Evolutionary conservation across 2,113 vertebrate genomes (phyloP), one percentile per base, ranked within the genome.

Genomic region (Phocoena phocoena): DNA sequence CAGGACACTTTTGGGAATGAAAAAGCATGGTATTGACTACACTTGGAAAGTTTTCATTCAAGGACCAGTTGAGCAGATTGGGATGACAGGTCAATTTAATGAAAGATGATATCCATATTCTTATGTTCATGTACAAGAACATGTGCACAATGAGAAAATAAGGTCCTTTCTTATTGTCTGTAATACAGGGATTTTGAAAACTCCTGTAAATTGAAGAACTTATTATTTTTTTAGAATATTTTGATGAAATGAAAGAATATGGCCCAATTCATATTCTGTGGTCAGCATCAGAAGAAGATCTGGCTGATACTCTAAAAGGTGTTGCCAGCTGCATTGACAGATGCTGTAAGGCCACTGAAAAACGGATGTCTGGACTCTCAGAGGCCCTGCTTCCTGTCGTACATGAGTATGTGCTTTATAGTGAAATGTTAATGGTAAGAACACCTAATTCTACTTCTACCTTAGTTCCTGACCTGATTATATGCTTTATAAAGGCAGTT

Each of bases 351-450:
- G 99, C 99, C 55, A 99, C 99, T 0, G 99, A 99, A 73, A 99
- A 98, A 95, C 98, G 98, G 65, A 98, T 99, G 98, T 90, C 98
- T 1, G 99, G 99, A 14, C 98, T 99, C 92, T 99, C 99, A 0
- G 98, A 99, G 53, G 97, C 96, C 47, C 98, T 99, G 63, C 98
- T 99, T 76, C 99, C 99, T 0, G 95, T 98, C 1, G 96, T 99
- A 20, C 99, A 99, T 0, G 99, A 99, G 68, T 99, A 99, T 0
- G 98, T 99, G 81, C 99, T 99, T 74, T 99, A 99, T 87, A 98
- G 99, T 7, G 99, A 99, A 77, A 99, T 99, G 1, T 97, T 99
- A 8, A 99, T 99, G 99, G 99, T 99, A 98, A 98, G 98, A 1
- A 55, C n/a, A 18, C 31, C 71, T 67, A 21, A 76, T 63, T 79